A percentile compares a stretch with the other conserved stretches of the same genome.
These are phyloP conservation scores for Lasioglossum pauxillum DNA, from an alignment of 2,888 invertebrate genomes.

Conservation along the genomic window DNA sequence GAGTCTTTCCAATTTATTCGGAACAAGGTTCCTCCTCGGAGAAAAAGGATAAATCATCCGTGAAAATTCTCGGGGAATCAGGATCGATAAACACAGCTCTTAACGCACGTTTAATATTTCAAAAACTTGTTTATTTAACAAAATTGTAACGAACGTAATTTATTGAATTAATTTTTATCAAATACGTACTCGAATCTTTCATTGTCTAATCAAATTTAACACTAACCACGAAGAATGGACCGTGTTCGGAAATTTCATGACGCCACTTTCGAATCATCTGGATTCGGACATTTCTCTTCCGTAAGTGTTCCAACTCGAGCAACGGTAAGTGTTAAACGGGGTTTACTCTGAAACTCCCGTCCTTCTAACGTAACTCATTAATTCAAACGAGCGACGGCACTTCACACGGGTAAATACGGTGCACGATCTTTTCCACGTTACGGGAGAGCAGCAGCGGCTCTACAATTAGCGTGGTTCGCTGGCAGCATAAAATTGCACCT, in stretches of 20 bases:
- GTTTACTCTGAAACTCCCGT: conserved; percentile 4
- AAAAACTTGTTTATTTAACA: not conserved
- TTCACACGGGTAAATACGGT: conserved; percentile 35
- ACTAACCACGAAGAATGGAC: no score
- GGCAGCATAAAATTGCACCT: conserved; percentile 50
- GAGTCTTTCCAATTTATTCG: conserved; percentile 1
- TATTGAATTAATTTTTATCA: no score
- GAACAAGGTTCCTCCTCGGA: not conserved
- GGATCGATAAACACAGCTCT: not conserved
- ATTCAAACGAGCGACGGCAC: conserved; percentile 21
- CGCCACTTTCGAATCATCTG: no score
- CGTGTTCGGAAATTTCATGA: no score
- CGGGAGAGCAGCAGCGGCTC: conserved; percentile 7
- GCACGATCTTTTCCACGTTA: conserved; percentile 36
- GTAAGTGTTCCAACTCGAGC: conserved; percentile 12
- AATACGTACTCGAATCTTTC: no score
- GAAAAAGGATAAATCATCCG: not conserved
- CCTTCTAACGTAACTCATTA: conserved; percentile 12
- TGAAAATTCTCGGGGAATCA: not conserved
- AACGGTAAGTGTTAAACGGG: conserved; percentile 11
- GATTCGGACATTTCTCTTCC: not conserved
- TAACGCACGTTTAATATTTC: not conserved
- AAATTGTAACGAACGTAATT: not conserved
- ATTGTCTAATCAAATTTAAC: no score
- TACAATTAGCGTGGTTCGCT: conserved; percentile 41